A percentile compares a stretch with the other conserved stretches of the same genome.
Evolutionary conservation across 1,140 invertebrate genomes (phyloP).

Genomic region (Saccostrea echinata): DNA sequence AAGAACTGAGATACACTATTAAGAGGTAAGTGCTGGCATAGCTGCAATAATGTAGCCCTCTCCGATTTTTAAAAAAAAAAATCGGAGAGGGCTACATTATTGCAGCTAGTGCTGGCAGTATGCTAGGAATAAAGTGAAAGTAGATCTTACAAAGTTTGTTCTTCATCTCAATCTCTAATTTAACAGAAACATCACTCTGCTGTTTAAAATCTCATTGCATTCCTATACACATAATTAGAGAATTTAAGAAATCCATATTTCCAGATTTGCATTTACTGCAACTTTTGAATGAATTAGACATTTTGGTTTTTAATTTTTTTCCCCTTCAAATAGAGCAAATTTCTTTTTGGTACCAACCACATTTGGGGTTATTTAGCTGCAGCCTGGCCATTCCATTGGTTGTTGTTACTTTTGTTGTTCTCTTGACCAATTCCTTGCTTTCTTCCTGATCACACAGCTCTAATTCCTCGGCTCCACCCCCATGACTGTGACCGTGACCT

Average conservation of each 20-base stretch:
- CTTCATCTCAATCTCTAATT: not conserved
- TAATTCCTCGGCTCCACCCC: slow-evolving; percentile 41
- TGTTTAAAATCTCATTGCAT: not conserved
- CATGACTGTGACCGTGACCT: slow-evolving; percentile 39
- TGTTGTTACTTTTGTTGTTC: too few relatives aligned
- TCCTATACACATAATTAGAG: too few relatives aligned
- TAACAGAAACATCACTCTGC: not conserved
- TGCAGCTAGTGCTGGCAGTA: too few relatives aligned
- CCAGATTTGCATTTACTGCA: too few relatives aligned
- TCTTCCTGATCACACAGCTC: not conserved
- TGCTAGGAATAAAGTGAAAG: not conserved
- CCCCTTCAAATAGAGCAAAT: too few relatives aligned
- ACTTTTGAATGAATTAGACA: too few relatives aligned
- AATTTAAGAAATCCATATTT: too few relatives aligned
- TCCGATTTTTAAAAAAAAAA: too few relatives aligned
- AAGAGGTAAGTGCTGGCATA: not conserved
- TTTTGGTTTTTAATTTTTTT: too few relatives aligned
- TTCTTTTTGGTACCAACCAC: not conserved
- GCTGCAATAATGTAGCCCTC: too few relatives aligned
- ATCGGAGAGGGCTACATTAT: too few relatives aligned
- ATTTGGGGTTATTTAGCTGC: slow-evolving; percentile 15
- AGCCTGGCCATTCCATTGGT: not conserved
- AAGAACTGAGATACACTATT: not conserved
- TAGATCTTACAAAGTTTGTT: not conserved
- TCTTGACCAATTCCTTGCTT: slow-evolving; percentile 55